A percentile compares a stretch with the other conserved stretches of the same genome.
phyloP scores from a whole-genome alignment of 2,113 vertebrate genomes.

The Canis aureus region DNA sequence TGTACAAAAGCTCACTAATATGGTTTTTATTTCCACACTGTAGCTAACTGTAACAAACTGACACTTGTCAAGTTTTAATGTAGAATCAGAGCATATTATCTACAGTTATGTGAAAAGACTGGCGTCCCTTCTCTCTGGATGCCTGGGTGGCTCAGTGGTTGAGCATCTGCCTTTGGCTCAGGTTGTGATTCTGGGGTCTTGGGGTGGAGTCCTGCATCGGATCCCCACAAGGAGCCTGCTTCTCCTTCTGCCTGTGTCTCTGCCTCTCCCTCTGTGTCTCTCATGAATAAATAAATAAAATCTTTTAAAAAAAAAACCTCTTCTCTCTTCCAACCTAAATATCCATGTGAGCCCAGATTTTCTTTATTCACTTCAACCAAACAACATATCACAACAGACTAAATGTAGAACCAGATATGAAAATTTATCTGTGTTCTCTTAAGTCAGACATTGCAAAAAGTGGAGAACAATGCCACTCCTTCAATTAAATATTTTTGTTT shows the following conservation, averaged over 20 bases:
- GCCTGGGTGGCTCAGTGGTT: no score
- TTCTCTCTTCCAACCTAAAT: background rate
- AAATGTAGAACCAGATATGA: background rate
- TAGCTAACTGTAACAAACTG: background rate
- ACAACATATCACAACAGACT: background rate
- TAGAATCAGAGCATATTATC: background rate
- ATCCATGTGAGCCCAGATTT: background rate
- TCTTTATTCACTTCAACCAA: background rate
- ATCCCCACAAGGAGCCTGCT: no score
- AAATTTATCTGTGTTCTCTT: background rate
- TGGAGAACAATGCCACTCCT: background rate
- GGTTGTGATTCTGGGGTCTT: no score
- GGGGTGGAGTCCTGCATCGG: no score
- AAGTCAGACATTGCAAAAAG: background rate
- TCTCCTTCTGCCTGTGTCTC: no score
- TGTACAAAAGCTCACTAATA: background rate
- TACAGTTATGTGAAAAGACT: background rate
- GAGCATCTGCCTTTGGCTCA: no score
- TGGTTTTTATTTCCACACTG: background rate
- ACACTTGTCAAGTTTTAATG: background rate
- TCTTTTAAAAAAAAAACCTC: background rate
- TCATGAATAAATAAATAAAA: no score
- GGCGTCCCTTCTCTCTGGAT: no score
- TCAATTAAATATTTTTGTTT: background rate
- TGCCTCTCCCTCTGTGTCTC: no score